Evolutionary conservation across 2,113 vertebrate genomes (phyloP).

Genomic region (Sinocyclocheilus anophthalmus): DNA sequence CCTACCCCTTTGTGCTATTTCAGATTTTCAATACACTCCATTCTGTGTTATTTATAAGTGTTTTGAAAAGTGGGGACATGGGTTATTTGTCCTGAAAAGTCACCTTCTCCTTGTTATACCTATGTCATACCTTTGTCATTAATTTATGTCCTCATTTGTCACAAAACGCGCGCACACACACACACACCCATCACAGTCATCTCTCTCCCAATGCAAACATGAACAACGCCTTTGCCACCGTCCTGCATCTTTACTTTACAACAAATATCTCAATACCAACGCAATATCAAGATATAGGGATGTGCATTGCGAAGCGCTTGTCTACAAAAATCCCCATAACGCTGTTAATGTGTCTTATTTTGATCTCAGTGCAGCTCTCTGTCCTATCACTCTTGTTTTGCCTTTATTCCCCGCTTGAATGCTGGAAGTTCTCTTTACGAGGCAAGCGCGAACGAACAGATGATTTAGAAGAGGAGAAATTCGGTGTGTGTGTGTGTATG

Average conservation of each 20-base stretch:
- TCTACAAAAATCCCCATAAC: conserved; percentile 1
- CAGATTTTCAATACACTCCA: too few relatives aligned
- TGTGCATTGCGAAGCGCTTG: conserved; percentile 11
- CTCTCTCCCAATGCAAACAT: background rate
- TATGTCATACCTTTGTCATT: too few relatives aligned
- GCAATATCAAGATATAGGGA: conserved; percentile 6
- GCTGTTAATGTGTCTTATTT: conserved; percentile 16
- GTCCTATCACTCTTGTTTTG: background rate
- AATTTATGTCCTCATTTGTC: too few relatives aligned
- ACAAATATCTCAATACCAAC: background rate
- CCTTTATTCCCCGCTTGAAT: conserved; percentile 3
- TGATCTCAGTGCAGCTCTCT: background rate
- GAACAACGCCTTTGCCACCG: background rate
- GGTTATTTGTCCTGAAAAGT: too few relatives aligned
- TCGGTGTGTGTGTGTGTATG: conserved; percentile 12
- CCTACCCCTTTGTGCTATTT: too few relatives aligned
- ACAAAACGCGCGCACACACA: background rate
- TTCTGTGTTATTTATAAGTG: too few relatives aligned
- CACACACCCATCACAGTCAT: background rate
- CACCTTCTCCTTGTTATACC: too few relatives aligned
- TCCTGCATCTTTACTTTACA: conserved; percentile 6
- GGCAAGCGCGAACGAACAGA: conserved; percentile 25
- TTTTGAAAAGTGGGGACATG: too few relatives aligned
- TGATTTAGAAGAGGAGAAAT: conserved; percentile 52
- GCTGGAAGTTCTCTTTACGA: conserved; percentile 19